Evolutionary conservation across 2,113 vertebrate species (phyloP), one percentile per base, ranked within the genome.

Genomic region (Zapus hudsonius): DNA sequence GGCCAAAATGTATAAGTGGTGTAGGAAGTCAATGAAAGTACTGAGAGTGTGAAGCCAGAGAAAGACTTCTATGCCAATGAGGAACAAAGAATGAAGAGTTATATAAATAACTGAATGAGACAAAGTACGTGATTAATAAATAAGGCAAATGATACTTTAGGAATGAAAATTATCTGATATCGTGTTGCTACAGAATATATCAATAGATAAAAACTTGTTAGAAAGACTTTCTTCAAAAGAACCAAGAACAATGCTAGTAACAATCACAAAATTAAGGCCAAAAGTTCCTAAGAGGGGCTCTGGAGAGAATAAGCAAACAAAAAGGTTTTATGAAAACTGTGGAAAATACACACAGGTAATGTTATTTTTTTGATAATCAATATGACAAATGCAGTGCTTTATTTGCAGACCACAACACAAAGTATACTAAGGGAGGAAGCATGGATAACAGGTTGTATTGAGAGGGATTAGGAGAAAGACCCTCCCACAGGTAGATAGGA

Each of bases 281-380:
- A 84, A 85, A 38, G 29, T 89, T 92, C 61, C 67, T 33, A 82
- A 7, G 52, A 63, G 15, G 31, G 1, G 1, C 55, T 61, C 31
- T 3, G 84, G 12, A 76, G 9, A 87, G 38, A 93, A 87, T 44
- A 67, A 81, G 61, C 33, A 91, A 78, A 86, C 3, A 29, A 75
- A 93, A 94, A 23, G 20, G 16, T 82, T 84, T 38, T 61, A 84
- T 40, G 87, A 90, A 80, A 4, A 90, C 83, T 3, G 57, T 52
- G 42, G 38, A 47, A 84, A 64, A 29, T 36, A 15, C 1, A 27
- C 25, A 47, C 63, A 27, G 47, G 74, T 57, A 63, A 52, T 19
- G 47, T 55, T 92, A 11, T 31, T 70, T 36, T n/a, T 47, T 47
- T 91, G 36, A 11, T 42, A 52, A 73, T 52, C 11, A 47, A 66